Evolutionary conservation across 2,888 invertebrate species (phyloP), one percentile per base, ranked within the genome.

Genomic region (Pseudolycoriella hygida): DNA sequence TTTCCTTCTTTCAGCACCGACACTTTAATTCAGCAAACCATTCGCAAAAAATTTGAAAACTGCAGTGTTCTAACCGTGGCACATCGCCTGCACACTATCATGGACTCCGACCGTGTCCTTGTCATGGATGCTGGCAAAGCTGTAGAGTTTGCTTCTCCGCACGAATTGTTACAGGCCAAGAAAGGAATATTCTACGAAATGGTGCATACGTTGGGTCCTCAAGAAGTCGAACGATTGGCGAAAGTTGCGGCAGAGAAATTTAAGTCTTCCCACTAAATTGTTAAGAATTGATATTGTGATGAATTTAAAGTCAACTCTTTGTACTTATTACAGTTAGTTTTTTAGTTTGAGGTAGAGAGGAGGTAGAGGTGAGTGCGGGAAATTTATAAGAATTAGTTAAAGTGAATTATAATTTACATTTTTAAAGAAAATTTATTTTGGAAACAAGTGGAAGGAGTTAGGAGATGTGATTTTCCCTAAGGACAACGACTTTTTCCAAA

Each of bases 31-130:
- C 87, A 86, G 61, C 70, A 68, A 57, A 84, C 85, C 1, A 84
- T 88, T 42, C 67, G 84, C 47, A 69, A 68, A 40, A 77, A 79
- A 53, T 88, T 88, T 58, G 68, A 68, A 1, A 65, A 76, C 25
- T 87, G 86, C 62, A 86, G 87, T 0, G 86, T 89, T 8, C 62
- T 89, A 40, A 88, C 87, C 1, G 84, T 89, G 40, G 88, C 88
- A 11, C 88, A 89, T 64, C 71, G 89, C 39, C 70, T 90, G n/a
- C 77, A 88, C 60, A 89, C 88, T 8, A 81, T 89, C 53, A 88
- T 89, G 77, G 88, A 89, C 64, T 84, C 83, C 1, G 84, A 87
- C 63, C 71, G 77, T 49, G 77, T 87, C 20, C 67, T 88, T 58
- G 86, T 87, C 2, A 77, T 89, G 74, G 80, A 84, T 56, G 69